A percentile compares a stretch with the other conserved stretches of the same genome.
phyloP scores from a whole-genome alignment of 2,797 vertebrate genomes.

The Muscicapa striata region DNA sequence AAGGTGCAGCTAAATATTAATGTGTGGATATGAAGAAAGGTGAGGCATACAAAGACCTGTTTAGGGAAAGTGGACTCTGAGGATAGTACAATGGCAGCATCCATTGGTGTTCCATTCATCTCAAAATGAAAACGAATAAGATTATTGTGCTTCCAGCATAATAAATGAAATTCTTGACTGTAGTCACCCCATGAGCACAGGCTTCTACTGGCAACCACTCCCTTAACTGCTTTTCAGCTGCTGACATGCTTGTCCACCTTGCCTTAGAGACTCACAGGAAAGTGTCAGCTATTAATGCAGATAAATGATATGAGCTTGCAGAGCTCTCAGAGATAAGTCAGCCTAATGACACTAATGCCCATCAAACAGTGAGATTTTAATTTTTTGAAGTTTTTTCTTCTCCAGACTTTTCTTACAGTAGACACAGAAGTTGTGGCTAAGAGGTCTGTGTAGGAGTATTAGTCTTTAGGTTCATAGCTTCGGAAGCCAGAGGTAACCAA shows the following conservation, averaged over 20 bases:
- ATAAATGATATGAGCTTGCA: no score
- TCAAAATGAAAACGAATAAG: background rate
- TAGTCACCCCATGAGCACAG: background rate
- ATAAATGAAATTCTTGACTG: background rate
- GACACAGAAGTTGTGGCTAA: no score
- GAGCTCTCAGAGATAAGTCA: no score
- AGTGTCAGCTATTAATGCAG: no score
- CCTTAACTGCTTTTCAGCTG: background rate
- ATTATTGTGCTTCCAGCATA: background rate
- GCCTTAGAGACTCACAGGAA: no score
- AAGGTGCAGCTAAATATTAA: background rate
- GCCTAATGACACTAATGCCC: no score
- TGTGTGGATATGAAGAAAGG: background rate
- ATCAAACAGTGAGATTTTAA: no score
- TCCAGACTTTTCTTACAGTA: no score
- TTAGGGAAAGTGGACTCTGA: background rate
- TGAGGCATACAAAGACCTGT: background rate
- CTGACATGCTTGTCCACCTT: no score
- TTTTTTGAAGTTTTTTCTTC: no score
- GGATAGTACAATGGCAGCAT: accelerated
- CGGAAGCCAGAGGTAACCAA: background rate
- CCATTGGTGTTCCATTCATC: accelerated
- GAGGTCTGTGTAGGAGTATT: background rate
- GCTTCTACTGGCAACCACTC: background rate
- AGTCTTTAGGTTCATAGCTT: background rate